Base-by-base conservation (phyloP, 2,113 vertebrate genomes). In the Notarius lentiginosus region DNA sequence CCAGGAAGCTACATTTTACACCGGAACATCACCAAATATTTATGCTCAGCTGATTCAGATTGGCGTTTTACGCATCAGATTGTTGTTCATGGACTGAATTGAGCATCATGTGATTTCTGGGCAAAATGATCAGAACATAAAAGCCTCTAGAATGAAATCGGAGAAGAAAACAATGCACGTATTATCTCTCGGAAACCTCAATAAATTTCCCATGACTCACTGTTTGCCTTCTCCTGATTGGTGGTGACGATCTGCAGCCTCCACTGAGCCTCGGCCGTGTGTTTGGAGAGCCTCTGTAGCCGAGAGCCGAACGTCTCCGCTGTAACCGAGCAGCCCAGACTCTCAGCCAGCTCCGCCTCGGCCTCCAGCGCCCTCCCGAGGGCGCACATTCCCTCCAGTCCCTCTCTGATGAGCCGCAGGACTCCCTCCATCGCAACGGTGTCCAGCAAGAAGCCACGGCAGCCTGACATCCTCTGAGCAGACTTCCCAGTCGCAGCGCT, bases 251-350 rank as follows among this genome's bases (percentile, higher is more conserved):
- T 96, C 90, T 97, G 98, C 87, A 96, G 96, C 88, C 98, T 95
- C 98, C 98, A 99, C 73, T 97, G 97, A 87, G 98, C 97, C 93
- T 99, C 98, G 11, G 97, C 97, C 10, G 97, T 96, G 86, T 97
- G 94, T 88, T 98, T 99, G 85, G 97, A 97, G 89, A 99, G 95
- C 84, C 94, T 96, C 72, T 95, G 94, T 22, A 97, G 92, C 0
- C 96, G 96, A 61, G 92, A 86, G 30, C 91, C 95, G 53, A 97
- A 97, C 0, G 94, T 91, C 9, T 97, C 96, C n/a, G 91, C 91
- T 4, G 93, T 95, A 84, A 95, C 94, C 0, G 95, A 95, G 90
- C 95, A 95, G 88, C 94, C 95, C 17, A 97, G 94, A 87, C 90
- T 95, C 87, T 97, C 96, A 0, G 90, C 91, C 47, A 94, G 90